phyloP scores from a whole-genome alignment of 2,113 vertebrate species.

The Dissostichus mawsoni region DNA sequence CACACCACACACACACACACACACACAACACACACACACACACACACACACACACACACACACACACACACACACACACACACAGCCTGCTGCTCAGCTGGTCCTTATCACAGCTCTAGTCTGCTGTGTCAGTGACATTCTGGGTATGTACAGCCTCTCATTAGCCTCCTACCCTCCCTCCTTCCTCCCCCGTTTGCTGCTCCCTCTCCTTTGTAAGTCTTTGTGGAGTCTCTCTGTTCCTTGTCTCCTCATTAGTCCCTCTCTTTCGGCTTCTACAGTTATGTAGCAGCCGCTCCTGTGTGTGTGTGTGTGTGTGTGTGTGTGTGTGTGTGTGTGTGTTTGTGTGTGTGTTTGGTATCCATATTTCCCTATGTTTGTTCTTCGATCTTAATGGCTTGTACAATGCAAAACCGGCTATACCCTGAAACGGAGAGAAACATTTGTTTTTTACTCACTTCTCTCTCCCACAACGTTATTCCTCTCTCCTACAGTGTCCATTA shows the following conservation, averaged over 20 bases:
- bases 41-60: background rate
- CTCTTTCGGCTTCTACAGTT: conserved; percentile 29
- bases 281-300: background rate
- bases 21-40: background rate
- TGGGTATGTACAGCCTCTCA: conserved; percentile 46
- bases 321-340: background rate
- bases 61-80: background rate
- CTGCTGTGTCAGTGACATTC: conserved; percentile 53
- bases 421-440: background rate
- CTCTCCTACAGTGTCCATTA: too few species aligned
- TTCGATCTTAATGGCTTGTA: conserved; percentile 26
- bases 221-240: conserved; percentile 45
- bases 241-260: conserved; percentile 52
- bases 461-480: too few species aligned
- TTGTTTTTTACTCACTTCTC: too few species aligned
- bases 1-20: background rate
- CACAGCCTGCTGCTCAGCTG: conserved; percentile 32
- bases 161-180: conserved; percentile 22
- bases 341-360: background rate
- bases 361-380: conserved; percentile 10
- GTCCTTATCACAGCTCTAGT: conserved; percentile 43
- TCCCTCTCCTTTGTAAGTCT: conserved; percentile 38
- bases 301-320: background rate
- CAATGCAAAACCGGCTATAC: conserved; percentile 30
- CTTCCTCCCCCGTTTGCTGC: background rate